phyloP scores from a whole-genome alignment of 2,113 vertebrate species.

The Nesoenas mayeri region DNA sequence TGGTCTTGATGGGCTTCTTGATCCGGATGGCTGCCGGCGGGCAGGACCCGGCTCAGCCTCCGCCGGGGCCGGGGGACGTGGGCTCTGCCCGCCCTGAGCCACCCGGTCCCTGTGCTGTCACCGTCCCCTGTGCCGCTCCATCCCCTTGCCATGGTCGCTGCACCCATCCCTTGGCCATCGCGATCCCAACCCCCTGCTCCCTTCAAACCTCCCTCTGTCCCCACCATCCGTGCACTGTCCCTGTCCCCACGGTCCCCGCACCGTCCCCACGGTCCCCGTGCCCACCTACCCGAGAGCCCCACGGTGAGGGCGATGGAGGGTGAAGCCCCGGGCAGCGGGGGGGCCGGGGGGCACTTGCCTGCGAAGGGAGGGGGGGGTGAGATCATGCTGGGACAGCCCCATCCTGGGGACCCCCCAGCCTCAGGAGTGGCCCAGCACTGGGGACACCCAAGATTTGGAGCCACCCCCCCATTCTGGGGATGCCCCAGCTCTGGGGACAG shows the following conservation, averaged over 20 bases:
- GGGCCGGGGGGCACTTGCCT: slow-evolving; percentile 82
- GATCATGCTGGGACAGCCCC: background rate
- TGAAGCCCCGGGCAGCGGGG: slow-evolving; percentile 86
- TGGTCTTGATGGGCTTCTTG: slow-evolving; percentile 98
- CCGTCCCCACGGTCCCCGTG: too few relatives aligned
- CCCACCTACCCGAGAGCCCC: slow-evolving; percentile 86
- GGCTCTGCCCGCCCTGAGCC: background rate
- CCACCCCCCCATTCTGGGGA: background rate
- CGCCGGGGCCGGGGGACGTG: fast-evolving
- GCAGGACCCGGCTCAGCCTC: background rate
- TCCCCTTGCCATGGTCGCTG: fast-evolving
- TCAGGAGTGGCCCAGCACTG: background rate
- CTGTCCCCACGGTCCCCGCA: too few relatives aligned
- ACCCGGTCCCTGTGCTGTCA: background rate
- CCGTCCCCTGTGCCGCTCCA: background rate
- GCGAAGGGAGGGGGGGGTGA: background rate
- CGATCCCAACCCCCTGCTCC: background rate
- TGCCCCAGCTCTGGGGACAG: background rate
- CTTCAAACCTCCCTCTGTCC: too few relatives aligned
- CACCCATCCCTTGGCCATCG: background rate
- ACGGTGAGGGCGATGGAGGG: slow-evolving; percentile 89
- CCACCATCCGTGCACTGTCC: background rate
- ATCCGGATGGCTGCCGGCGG: slow-evolving; percentile 89
- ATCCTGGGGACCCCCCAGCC: background rate
- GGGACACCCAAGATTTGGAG: background rate